Evolutionary conservation across 2,113 vertebrate species (phyloP), one percentile per base, ranked within the genome.

Genomic region (Austrofundulus limnaeus): DNA sequence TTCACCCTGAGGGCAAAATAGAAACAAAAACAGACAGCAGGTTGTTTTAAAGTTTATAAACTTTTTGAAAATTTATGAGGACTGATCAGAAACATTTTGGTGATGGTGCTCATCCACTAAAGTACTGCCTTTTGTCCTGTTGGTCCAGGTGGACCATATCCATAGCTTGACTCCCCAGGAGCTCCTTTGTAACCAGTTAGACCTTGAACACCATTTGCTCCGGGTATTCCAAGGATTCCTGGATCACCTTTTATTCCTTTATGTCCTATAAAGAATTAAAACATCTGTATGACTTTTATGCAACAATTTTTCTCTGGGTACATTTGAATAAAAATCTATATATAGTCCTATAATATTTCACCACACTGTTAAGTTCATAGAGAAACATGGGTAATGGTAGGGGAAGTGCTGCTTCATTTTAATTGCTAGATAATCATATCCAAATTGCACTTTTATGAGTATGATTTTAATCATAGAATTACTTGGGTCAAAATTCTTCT

Each of bases 111-210:
- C 4, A 11, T n/a, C n/a, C n/a, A 6, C 28, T 28, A 38, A 38
- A n/a, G 68, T 7, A 42, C 7, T 92, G 95, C 95, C 94, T 94
- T 92, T 66, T 90, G 88, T 78, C 95, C 95, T 25, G 25, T 70
- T 48, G 79, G 78, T 83, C 95, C 95, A 80, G 91, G 77, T 28
- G 53, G 73, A 52, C 92, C 89, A 69, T 62, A 61, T 68, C 73
- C 81, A 64, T 68, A 24, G 15, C 78, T 89, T 74, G 81, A 85
- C n/a, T 94, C 91, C 87, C 95, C 95, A 61, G 81, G 92, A 45
- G 86, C 64, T 76, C 95, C 95, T 66, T 88, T 92, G 76, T 46
- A 56, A 59, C 94, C 94, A 19, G 9, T 17, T 57, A 34, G 49
- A 45, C 95, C 95, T 0, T 71, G 75, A 19, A 37, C 41, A 23